Conservation (phyloP, 1,140 invertebrate species). For the Sminthurides bifidus region DNA sequence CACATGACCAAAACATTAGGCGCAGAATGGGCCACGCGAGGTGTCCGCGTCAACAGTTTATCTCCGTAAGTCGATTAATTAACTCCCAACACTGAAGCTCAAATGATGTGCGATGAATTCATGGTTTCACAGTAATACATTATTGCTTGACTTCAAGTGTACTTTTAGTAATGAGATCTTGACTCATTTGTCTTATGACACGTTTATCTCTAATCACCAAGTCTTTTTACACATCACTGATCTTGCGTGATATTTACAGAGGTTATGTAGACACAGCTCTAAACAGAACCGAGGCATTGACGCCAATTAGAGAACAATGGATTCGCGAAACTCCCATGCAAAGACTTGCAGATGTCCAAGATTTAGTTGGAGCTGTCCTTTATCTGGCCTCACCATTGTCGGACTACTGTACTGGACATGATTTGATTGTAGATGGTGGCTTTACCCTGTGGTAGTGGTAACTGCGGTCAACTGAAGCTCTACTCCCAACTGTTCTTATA, state of each 20-base stretch:
- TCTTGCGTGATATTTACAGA: conserved; percentile 6
- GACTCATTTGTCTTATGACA: background rate
- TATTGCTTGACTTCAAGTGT: background rate
- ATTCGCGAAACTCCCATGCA: conserved; percentile 28
- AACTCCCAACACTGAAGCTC: background rate
- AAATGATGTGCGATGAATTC: background rate
- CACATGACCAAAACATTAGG: conserved; percentile 14
- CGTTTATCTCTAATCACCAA: background rate
- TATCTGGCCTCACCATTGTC: conserved; percentile 29
- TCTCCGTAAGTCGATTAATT: conserved; percentile 26
- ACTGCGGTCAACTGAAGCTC: too few relatives aligned
- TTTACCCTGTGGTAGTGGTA: conserved; percentile 24
- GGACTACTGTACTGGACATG: conserved; percentile 27
- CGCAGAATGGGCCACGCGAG: conserved; percentile 25
- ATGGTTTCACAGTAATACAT: background rate
- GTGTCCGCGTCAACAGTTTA: conserved; percentile 28
- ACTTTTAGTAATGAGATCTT: background rate
- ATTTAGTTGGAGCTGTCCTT: conserved; percentile 26
- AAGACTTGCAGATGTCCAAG: conserved; percentile 27
- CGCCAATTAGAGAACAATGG: conserved; percentile 22
- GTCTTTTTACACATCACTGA: background rate
- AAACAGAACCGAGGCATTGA: conserved; percentile 20
- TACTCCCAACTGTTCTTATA: too few relatives aligned
- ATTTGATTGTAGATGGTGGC: conserved; percentile 25
- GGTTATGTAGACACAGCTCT: conserved; percentile 31